Conservation (phyloP, 2,888 invertebrate genomes). For the Watsonalla binaria region DNA sequence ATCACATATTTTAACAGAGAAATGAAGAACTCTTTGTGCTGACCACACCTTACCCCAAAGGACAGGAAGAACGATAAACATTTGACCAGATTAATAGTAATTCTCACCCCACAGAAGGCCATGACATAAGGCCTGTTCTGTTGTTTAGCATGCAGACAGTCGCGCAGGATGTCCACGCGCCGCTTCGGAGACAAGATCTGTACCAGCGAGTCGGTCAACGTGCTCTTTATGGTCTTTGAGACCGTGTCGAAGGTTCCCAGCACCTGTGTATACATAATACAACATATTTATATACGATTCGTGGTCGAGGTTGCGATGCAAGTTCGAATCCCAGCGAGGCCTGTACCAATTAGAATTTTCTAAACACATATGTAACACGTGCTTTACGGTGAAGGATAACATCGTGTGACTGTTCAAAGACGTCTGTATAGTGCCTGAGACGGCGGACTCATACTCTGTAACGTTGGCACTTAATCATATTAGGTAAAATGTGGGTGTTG, state of each 20-base stretch:
- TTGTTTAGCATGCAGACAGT: conserved; percentile 93
- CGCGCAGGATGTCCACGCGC: conserved; percentile 96
- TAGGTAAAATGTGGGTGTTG: too few species aligned
- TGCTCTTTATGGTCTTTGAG: conserved; percentile 90
- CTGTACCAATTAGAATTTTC: too few species aligned
- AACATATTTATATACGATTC: too few species aligned
- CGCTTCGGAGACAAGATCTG: conserved; percentile 96
- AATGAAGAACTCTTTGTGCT: too few species aligned
- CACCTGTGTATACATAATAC: conserved; percentile 56
- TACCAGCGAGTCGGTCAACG: conserved; percentile 94
- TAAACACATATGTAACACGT: too few species aligned
- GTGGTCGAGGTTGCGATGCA: too few species aligned
- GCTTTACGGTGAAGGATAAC: background rate
- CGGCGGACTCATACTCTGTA: too few species aligned
- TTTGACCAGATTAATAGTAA: background rate
- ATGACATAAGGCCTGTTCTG: conserved; percentile 94
- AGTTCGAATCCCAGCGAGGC: background rate
- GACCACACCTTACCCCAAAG: background rate
- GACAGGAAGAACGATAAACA: background rate
- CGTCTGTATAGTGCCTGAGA: too few species aligned
- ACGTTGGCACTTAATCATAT: too few species aligned
- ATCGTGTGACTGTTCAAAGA: too few species aligned
- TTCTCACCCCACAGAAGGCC: conserved; percentile 94
- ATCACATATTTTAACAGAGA: too few species aligned
- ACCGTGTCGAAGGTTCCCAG: conserved; percentile 97